A percentile compares a stretch with the other conserved stretches of the same genome.
Conservation (phyloP, 37 sponge, comb jelly and placozoan species). For the Cliona cf. orientalis region DNA sequence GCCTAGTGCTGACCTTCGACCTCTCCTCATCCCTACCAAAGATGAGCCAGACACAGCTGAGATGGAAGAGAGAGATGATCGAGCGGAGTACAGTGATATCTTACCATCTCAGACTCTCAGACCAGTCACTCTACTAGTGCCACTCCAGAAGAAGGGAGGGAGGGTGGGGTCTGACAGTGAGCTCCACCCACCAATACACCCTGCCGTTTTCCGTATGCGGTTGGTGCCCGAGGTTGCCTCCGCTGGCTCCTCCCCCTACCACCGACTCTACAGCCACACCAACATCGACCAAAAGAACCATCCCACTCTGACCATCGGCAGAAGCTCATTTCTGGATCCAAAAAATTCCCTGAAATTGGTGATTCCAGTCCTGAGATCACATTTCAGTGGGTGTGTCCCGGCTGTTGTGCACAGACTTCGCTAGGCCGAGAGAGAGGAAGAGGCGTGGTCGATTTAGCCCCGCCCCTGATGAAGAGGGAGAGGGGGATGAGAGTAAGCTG, state of each 20-base stretch:
- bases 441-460: neutral
- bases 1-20: no score
- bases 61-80: neutral
- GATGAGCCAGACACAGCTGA: no score
- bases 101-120: neutral
- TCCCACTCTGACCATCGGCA: no score
- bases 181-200: neutral
- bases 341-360: no score
- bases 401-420: neutral
- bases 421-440: slow-evolving; percentile 3
- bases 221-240: neutral
- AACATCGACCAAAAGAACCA: no score
- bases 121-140: neutral
- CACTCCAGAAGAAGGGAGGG: neutral
- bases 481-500: neutral
- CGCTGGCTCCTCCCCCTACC: neutral
- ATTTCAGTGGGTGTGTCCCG: slow-evolving; percentile 4
- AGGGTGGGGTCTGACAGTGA: neutral
- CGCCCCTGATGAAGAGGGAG: neutral
- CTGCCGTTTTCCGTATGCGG: neutral
- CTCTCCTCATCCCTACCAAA: no score
- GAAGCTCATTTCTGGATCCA: no score
- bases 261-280: neutral
- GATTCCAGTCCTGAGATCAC: no score
- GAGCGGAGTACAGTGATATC: neutral